phyloP scores from a whole-genome alignment of 1,140 invertebrate species.

The Rhyzopertha dominica region DNA sequence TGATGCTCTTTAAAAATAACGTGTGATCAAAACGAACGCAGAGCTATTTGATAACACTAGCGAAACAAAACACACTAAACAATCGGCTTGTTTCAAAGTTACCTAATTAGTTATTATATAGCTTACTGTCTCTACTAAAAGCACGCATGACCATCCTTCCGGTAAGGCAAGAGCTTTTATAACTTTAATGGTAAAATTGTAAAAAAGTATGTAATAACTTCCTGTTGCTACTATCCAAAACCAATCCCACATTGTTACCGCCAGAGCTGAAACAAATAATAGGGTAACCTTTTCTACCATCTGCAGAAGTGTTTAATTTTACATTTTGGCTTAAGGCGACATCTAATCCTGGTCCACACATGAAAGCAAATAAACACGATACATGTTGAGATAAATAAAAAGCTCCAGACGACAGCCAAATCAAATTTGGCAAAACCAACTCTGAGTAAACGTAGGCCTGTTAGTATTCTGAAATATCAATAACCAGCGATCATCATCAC shows the following conservation, averaged over 20 bases:
- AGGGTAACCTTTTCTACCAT: constrained; percentile 3
- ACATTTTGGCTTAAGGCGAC: constrained; percentile 40
- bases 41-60: no score
- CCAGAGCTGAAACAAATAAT: constrained; percentile 16
- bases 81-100: no score
- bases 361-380: constrained; percentile 52
- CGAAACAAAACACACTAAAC: no score
- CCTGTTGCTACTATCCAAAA: constrained; percentile 48
- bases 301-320: constrained; percentile 22
- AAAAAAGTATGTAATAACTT: no score
- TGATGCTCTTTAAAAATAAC: no score
- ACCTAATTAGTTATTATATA: no score
- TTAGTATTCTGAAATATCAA: no score
- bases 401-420: constrained; percentile 53
- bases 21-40: no score
- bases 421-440: constrained; percentile 56
- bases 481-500: no score
- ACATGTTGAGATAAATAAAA: constrained; percentile 51
- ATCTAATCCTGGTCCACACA: constrained; percentile 49
- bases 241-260: constrained; percentile 44
- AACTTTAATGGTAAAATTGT: constrained; percentile 21
- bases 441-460: no score
- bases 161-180: constrained; percentile 7
- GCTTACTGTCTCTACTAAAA: no score
- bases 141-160: no score